A percentile compares a stretch with the other conserved stretches of the same genome.
These are phyloP conservation scores for Amphibalanus amphitrite DNA, from an alignment of 1,140 invertebrate genomes.

Conservation along the genomic window DNA sequence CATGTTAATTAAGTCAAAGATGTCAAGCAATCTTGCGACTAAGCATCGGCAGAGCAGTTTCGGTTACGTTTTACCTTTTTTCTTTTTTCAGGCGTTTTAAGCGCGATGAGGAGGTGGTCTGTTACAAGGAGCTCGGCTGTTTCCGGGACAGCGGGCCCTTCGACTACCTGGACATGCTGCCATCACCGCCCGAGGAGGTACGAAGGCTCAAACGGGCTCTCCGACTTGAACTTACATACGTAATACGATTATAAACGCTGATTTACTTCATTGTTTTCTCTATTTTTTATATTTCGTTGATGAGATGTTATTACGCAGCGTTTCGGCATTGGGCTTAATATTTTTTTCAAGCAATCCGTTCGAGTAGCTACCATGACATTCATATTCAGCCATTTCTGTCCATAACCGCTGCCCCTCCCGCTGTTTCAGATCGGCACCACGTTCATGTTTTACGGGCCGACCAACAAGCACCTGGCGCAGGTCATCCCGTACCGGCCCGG, in stretches of 20 bases:
- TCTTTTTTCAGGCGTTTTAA: constrained; percentile 15
- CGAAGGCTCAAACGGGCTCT: neutral
- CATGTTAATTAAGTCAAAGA: neutral
- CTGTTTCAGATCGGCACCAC: constrained; percentile 48
- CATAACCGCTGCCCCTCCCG: too few relatives aligned
- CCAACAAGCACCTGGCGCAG: constrained; percentile 22
- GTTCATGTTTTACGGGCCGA: constrained; percentile 32
- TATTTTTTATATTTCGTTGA: too few relatives aligned
- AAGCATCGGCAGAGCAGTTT: too few relatives aligned
- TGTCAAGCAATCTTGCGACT: neutral
- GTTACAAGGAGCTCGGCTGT: constrained; percentile 82
- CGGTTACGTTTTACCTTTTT: too few relatives aligned
- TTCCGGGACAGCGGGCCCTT: constrained; percentile 82
- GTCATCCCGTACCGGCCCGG: constrained; percentile 25
- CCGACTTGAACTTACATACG: too few relatives aligned
- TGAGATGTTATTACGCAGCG: too few relatives aligned
- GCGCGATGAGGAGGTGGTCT: constrained; percentile 43
- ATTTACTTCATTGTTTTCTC: too few relatives aligned
- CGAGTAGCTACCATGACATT: too few relatives aligned
- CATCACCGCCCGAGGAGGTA: constrained; percentile 58
- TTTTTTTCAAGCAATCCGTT: too few relatives aligned
- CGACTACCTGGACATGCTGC: constrained; percentile 74
- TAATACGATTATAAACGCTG: too few relatives aligned
- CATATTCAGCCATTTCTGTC: too few relatives aligned
- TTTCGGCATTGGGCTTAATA: too few relatives aligned